Percentiles rank a stretch among this genome's conserved stretches.
Conservation (phyloP, 1,140 invertebrate genomes). For the Hylyphantes graminicola region DNA sequence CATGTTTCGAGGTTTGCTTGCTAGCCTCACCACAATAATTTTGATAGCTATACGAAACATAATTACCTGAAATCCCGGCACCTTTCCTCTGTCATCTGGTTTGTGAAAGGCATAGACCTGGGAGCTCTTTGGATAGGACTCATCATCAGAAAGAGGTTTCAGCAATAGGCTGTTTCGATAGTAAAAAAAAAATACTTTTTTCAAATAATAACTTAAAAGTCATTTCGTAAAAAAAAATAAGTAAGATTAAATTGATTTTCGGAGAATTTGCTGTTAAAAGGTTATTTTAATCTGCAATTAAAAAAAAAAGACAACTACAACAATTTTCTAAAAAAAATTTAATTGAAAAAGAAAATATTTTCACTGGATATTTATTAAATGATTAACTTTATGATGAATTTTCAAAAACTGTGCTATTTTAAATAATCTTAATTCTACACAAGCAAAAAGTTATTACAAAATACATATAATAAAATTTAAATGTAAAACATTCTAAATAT, state of each 20-base stretch:
- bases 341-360: not conserved
- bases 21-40: too few species aligned
- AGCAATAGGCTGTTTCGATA: slow-evolving; percentile 7
- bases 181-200: too few species aligned
- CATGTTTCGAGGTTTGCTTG: too few species aligned
- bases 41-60: too few species aligned
- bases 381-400: too few species aligned
- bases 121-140: not conserved
- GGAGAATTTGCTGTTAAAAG: not conserved
- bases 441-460: not conserved
- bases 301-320: not conserved
- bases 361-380: not conserved
- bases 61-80: slow-evolving; percentile 39
- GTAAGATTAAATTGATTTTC: too few species aligned
- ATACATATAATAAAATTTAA: not conserved
- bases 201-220: not conserved
- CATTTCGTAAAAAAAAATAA: not conserved
- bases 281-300: not conserved
- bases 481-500: too few species aligned
- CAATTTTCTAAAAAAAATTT: not conserved
- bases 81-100: not conserved
- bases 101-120: slow-evolving; percentile 29
- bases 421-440: not conserved
- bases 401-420: too few species aligned
- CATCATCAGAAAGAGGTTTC: slow-evolving; percentile 33